Evolutionary conservation across 2,888 invertebrate species (phyloP), one percentile per base, ranked within the genome.

Genomic region (Encarsia formosa): DNA sequence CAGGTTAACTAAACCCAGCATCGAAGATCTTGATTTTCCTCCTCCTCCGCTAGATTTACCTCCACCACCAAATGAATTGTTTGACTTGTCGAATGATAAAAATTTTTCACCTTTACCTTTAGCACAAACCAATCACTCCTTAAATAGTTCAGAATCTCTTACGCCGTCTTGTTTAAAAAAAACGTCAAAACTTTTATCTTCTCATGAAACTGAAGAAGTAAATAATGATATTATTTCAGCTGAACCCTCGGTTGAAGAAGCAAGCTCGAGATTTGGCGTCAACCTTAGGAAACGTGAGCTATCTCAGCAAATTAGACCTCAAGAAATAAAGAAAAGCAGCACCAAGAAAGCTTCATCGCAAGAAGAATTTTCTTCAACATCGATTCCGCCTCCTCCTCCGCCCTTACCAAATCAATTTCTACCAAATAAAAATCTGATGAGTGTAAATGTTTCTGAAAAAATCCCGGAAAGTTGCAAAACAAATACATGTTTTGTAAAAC

Each of bases 11-110:
- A 85, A 88, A 56, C 89, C 89, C 0, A 82, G 84, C 1, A 75
- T 89, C 54, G 88, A 89, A 4, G 90, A 91, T 69, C 77, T 92
- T 24, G 91, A 92, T 71, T 91, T 91, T 75, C 91, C 91, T 1
- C 91, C 91, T 16, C 91, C 91, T 0, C 91, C 91, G 0, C 78
- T 84, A 5, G 88, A 88, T 65, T 75, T 88, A 44, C 88, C 88
- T 2, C 90, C 90, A 16, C 89, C 89, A 1, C 85, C 87, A 0
- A 86, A 22, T 15, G 60, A 59, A 9, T 53, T 57, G 39, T 62
- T 51, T 3, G 62, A 60, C 41, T 58, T 63, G 13, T 61, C 57
- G 4, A 64, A 67, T 49, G 64, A 62, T 23, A 65, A 60, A 18
- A 65, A 67, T 16, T 31, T 66, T 9, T 60, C 62, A 13, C 63